Evolutionary conservation across 1,140 invertebrate species (phyloP).

Genomic region (Spodoptera litura): DNA sequence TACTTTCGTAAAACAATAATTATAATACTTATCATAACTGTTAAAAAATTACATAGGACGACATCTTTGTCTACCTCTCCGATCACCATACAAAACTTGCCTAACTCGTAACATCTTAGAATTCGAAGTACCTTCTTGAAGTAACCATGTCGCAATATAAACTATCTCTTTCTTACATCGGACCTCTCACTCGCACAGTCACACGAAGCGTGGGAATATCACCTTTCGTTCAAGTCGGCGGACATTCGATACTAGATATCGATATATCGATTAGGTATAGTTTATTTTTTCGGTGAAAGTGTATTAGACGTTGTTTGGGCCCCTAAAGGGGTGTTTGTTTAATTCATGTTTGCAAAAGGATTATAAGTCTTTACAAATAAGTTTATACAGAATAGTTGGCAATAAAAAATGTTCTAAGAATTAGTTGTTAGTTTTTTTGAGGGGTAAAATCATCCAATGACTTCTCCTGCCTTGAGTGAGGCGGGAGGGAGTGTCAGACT

Average conservation of each 20-base stretch:
- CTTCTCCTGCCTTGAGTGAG: too few relatives aligned
- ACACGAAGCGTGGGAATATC: slow-evolving; percentile 75
- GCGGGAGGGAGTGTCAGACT: too few relatives aligned
- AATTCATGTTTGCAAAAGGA: too few relatives aligned
- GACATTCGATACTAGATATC: slow-evolving; percentile 22
- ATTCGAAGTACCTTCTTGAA: slow-evolving; percentile 24
- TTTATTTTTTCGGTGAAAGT: slow-evolving; percentile 33
- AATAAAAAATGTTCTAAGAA: too few relatives aligned
- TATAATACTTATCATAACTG: too few relatives aligned
- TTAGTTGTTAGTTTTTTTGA: too few relatives aligned
- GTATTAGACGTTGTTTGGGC: background rate
- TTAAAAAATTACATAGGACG: background rate
- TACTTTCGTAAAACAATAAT: too few relatives aligned
- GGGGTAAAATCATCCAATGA: too few relatives aligned
- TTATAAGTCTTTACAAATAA: too few relatives aligned
- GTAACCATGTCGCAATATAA: slow-evolving; percentile 39
- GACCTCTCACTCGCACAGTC: slow-evolving; percentile 60
- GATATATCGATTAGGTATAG: slow-evolving; percentile 30
- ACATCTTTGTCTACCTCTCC: background rate
- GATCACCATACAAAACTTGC: background rate
- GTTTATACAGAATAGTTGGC: too few relatives aligned
- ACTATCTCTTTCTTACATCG: slow-evolving; percentile 13
- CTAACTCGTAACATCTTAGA: slow-evolving; percentile 41
- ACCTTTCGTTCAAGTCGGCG: slow-evolving; percentile 45
- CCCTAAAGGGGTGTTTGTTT: too few relatives aligned